Percentiles rank a stretch among this genome's conserved stretches.
Conservation (phyloP, 2,113 vertebrate genomes). For the Pachypanchax playfairii region DNA sequence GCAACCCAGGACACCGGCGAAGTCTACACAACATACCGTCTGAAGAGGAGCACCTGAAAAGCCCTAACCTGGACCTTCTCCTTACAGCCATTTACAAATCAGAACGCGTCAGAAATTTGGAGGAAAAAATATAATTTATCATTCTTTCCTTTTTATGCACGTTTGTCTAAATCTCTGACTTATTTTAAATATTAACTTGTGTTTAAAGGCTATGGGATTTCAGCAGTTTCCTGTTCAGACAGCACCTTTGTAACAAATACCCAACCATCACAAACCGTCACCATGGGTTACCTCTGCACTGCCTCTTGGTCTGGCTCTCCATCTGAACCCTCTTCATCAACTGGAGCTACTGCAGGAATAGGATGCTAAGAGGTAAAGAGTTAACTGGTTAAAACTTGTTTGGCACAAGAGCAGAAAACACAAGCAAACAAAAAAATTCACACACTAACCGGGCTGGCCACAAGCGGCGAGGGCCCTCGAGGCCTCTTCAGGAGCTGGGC, state of each 20-base stretch:
- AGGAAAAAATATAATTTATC: no score
- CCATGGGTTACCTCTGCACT: constrained; percentile 91
- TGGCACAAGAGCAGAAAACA: background rate
- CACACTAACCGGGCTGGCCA: constrained; percentile 86
- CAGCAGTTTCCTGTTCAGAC: constrained; percentile 54
- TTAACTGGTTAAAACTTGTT: constrained; percentile 15
- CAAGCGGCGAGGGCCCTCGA: constrained; percentile 93
- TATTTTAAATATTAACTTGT: background rate
- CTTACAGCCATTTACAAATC: no score
- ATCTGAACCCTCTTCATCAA: constrained; percentile 97
- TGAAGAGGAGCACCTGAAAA: constrained; percentile 42
- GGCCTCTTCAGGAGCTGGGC: constrained; percentile 96
- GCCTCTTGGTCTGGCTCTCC: constrained; percentile 97
- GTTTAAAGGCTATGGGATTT: constrained; percentile 30
- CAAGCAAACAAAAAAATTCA: background rate
- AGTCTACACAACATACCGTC: constrained; percentile 54
- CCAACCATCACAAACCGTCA: constrained; percentile 33
- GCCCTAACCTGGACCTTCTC: constrained; percentile 22
- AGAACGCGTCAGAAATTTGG: no score
- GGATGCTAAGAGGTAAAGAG: constrained; percentile 80
- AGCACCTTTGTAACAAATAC: constrained; percentile 45
- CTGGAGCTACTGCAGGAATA: constrained; percentile 92
- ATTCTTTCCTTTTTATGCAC: background rate
- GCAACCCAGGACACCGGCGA: constrained; percentile 77
- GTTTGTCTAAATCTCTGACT: background rate